Percentiles rank a stretch among this genome's conserved stretches.
These are phyloP conservation scores for Aradus depressus DNA, from an alignment of 2,888 invertebrate genomes.

Conservation along the genomic window DNA sequence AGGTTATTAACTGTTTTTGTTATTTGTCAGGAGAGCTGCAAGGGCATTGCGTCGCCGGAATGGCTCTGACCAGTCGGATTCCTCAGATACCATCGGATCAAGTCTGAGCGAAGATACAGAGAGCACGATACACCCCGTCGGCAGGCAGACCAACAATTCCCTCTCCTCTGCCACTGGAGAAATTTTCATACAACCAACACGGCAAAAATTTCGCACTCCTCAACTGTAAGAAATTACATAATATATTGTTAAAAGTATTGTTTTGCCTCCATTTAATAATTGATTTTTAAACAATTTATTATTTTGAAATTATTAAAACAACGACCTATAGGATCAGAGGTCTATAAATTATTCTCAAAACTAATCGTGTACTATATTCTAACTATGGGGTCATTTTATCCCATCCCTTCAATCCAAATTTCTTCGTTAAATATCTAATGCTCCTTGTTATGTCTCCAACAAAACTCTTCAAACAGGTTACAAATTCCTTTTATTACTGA, in stretches of 20 bases:
- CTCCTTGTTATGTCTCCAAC: too few relatives aligned
- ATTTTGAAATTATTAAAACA: neutral
- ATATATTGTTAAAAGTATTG: neutral
- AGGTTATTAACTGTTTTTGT: too few relatives aligned
- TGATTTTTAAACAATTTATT: neutral
- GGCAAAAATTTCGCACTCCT: constrained; percentile 52
- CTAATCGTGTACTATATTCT: too few relatives aligned
- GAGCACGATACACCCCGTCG: constrained; percentile 42
- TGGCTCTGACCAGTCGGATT: constrained; percentile 8
- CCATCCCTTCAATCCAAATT: too few relatives aligned
- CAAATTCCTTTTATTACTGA: too few relatives aligned
- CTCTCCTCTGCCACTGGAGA: constrained; percentile 73
- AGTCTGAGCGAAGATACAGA: constrained; percentile 33
- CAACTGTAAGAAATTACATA: constrained; percentile 47
- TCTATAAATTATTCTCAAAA: neutral
- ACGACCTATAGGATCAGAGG: neutral
- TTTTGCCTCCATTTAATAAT: neutral
- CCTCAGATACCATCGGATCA: constrained; percentile 11
- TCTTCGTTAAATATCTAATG: too few relatives aligned
- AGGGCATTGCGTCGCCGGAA: constrained; percentile 16
- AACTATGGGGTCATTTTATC: too few relatives aligned
- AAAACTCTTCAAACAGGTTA: too few relatives aligned
- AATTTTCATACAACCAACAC: constrained; percentile 55
- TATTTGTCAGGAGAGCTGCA: constrained; percentile 12
- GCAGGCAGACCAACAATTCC: constrained; percentile 78